These are phyloP conservation scores for Sinelater perroti DNA, from an alignment of 2,888 invertebrate species.

Conservation along the genomic window DNA sequence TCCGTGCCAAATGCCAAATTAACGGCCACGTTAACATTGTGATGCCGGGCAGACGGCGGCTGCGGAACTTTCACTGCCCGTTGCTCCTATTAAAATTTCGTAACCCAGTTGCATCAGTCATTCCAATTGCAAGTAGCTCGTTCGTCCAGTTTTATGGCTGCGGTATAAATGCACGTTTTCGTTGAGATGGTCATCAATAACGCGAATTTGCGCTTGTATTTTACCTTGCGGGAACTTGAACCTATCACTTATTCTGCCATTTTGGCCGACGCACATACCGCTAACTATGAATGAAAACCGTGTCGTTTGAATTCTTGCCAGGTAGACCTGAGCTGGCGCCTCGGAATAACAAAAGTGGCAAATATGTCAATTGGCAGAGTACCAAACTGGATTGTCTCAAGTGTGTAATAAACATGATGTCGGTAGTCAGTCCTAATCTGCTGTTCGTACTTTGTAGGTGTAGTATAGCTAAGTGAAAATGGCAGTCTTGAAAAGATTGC, in stretches of 20 bases:
- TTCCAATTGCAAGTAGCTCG: no score
- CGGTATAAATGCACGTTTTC: no score
- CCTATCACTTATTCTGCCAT: no score
- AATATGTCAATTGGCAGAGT: conserved; percentile 13
- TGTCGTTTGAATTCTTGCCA: conserved; percentile 12
- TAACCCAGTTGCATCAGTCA: no score
- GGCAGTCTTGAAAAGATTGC: no score
- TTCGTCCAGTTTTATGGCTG: no score
- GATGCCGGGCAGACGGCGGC: not conserved
- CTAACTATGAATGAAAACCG: conserved; percentile 12
- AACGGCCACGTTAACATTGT: not conserved
- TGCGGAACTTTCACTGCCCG: not conserved
- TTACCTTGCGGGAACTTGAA: no score
- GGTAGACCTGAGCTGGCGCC: conserved; percentile 3
- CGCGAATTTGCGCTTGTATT: no score
- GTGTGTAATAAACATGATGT: not conserved
- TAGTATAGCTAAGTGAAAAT: no score
- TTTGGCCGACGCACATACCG: not conserved
- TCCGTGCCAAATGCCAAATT: conserved; percentile 7
- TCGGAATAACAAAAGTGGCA: conserved; percentile 3
- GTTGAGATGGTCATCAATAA: no score
- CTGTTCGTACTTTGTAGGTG: no score
- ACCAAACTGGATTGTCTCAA: not conserved
- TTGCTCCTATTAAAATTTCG: not conserved
- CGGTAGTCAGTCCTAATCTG: no score